Conservation (phyloP, 2,113 vertebrate genomes). For the Ondatra zibethicus region DNA sequence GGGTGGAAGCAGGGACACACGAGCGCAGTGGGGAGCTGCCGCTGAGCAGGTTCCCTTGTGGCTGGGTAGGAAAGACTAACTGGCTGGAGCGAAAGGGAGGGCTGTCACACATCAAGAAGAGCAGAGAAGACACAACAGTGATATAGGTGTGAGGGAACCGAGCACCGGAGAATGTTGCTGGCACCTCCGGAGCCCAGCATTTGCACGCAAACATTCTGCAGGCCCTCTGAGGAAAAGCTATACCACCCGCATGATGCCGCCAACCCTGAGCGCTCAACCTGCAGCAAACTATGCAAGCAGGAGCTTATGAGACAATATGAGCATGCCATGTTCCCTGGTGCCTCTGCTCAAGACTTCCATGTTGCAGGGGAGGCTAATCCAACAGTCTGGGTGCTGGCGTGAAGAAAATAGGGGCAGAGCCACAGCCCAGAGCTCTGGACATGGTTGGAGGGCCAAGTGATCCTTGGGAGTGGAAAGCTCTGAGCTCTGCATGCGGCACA, state of each 20-base stretch:
- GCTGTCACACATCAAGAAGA: not conserved
- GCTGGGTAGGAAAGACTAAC: not conserved
- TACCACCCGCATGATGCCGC: not conserved
- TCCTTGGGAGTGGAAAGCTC: not conserved
- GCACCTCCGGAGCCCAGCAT: not conserved
- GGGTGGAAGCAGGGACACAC: not conserved
- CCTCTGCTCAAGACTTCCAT: not conserved
- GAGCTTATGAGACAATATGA: not conserved
- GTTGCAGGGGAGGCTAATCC: not conserved
- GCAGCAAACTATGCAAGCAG: not conserved
- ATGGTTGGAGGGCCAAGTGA: not conserved
- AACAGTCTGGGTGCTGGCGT: not conserved
- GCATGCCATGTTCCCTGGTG: not conserved
- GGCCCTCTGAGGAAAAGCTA: not conserved
- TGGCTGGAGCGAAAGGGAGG: not conserved
- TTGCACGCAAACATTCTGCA: not conserved
- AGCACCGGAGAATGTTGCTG: not conserved
- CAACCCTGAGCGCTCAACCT: not conserved
- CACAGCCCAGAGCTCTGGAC: not conserved
- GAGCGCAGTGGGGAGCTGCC: not conserved
- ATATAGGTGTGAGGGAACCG: too few relatives aligned
- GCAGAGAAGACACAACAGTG: too few relatives aligned
- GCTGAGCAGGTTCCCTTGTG: not conserved
- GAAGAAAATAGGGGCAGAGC: rapidly evolving
- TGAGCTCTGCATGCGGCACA: not conserved